phyloP scores from a whole-genome alignment of 2,113 vertebrate genomes.

The Sebastes fasciatus region DNA sequence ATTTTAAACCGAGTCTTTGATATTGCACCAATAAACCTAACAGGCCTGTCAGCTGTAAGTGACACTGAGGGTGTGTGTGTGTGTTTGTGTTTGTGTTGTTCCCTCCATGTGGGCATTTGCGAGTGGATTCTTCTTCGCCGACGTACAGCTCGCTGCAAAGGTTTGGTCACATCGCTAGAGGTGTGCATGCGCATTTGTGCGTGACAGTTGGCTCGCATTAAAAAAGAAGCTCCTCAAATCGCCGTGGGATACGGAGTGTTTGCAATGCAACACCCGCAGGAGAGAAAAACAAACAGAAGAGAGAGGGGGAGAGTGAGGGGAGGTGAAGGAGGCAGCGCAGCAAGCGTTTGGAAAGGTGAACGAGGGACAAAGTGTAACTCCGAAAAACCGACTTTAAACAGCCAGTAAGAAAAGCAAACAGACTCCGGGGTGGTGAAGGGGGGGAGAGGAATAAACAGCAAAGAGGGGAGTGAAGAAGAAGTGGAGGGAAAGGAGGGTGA shows the following conservation, averaged over 20 bases:
- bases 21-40: conserved; percentile 30
- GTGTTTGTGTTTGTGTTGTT: background rate
- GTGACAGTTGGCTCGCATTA: conserved; percentile 65
- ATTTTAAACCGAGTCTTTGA: conserved; percentile 20
- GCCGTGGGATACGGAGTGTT: conserved; percentile 52
- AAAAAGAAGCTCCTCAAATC: conserved; percentile 44
- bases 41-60: conserved; percentile 3
- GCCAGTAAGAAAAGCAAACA: conserved; percentile 13
- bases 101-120: background rate
- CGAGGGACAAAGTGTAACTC: conserved; percentile 17
- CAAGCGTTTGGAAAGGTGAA: conserved; percentile 18
- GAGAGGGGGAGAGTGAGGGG: conserved; percentile 1
- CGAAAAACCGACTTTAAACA: background rate
- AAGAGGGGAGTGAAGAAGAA: conserved; percentile 13
- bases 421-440: background rate
- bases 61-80: background rate
- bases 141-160: conserved; percentile 16
- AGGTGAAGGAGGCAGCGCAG: conserved; percentile 10
- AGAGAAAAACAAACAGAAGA: conserved; percentile 53
- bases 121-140: conserved; percentile 2
- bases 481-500: conserved; percentile 13
- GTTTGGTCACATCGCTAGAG: conserved; percentile 50
- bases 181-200: conserved; percentile 33
- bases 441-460: background rate
- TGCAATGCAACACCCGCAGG: conserved; percentile 42